Evolutionary conservation across 2,113 vertebrate species (phyloP), one percentile per base, ranked within the genome.

Genomic region (Sclerurus mexicanus): DNA sequence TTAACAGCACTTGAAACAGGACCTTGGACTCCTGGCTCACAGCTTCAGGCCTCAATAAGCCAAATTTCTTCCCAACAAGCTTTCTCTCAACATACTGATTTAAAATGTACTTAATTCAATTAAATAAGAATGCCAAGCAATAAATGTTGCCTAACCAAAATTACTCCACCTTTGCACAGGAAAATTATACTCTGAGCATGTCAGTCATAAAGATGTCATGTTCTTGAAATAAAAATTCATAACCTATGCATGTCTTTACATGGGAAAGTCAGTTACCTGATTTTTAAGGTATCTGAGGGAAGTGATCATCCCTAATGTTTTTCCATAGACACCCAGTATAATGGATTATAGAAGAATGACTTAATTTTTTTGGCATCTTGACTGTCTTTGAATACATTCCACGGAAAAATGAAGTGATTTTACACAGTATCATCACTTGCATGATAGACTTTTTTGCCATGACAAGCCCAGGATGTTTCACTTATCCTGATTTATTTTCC

Each of bases 91-190:
- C 69, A 8, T 20, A 2, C 72, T 7, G 44, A 21, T 63, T 69
- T 76, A 39, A 91, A 94, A 62, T 0, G 12, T 4, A 81, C 37
- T 42, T 75, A 73, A 53, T 66, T 91, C 94, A 91, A 95, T 93
- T 91, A 83, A 91, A 85, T 22, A 85, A 82, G 81, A 87, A 94
- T 31, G 78, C 91, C 20, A 20, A 58, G 93, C 83, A 89, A 79
- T 93, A 76, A 91, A 85, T 27, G 71, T 91, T 95, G 95, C 94
- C 94, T 78, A 77, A 93, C 60, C 56, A 72, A 95, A 81, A 95
- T 89, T 86, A 39, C 94, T 31, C 59, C 72, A 74, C 90, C 90
- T 96, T 92, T 88, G 87, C 91, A n/a, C 31, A 31, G 87, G 80
- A 44, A 92, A 92, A 94, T 96, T 89, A 81, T 1, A 14, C 80